Evolutionary conservation across 2,888 invertebrate species (phyloP).

Genomic region (Mycalesis mineus): DNA sequence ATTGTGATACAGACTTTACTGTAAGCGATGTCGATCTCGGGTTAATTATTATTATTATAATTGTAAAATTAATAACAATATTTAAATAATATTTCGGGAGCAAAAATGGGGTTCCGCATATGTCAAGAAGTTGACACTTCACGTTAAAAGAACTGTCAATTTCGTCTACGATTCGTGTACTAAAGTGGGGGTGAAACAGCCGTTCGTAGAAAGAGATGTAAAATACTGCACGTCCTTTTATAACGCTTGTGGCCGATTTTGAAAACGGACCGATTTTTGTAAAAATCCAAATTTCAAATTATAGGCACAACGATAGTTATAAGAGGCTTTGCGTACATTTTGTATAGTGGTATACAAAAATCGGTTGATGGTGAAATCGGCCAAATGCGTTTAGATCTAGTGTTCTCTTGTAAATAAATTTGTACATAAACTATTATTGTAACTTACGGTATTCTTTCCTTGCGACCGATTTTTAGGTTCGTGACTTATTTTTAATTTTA

Average conservation of each 20-base stretch:
- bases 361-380: neutral
- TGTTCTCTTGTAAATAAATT: constrained; percentile 27
- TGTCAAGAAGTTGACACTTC: neutral
- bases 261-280: neutral
- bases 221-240: neutral
- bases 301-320: too few species aligned
- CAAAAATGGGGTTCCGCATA: constrained; percentile 7
- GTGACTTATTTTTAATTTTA: constrained; percentile 7
- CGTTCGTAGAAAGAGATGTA: neutral
- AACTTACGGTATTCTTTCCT: constrained; percentile 21
- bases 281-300: too few species aligned
- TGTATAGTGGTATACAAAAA: neutral
- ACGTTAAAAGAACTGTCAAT: too few species aligned
- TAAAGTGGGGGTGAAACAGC: too few species aligned
- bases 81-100: constrained; percentile 25
- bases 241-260: neutral
- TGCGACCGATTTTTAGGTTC: constrained; percentile 10
- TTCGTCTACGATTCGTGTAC: too few species aligned
- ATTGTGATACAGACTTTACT: constrained; percentile 22
- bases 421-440: constrained; percentile 22
- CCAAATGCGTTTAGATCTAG: constrained; percentile 1
- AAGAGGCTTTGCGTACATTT: neutral
- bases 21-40: constrained; percentile 28
- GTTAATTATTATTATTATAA: constrained; percentile 5
- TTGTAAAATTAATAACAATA: neutral